Evolutionary conservation across 2,113 vertebrate species (phyloP).

Genomic region (Apeltes quadracus): DNA sequence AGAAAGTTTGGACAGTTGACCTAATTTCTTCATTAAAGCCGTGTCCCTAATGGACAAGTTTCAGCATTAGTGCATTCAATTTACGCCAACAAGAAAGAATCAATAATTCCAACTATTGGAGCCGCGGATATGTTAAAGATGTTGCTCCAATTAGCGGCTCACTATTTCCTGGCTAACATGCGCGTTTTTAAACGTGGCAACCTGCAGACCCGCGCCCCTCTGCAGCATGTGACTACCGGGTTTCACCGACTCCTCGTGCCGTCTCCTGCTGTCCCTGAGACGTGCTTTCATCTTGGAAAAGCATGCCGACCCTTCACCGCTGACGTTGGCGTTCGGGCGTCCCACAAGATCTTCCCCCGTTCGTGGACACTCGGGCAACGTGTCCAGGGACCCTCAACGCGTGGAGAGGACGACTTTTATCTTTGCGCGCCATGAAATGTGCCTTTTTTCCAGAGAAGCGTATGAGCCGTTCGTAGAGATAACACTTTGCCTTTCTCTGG

Average conservation of each 20-base stretch:
- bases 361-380: constrained; percentile 4
- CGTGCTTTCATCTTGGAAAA: constrained; percentile 49
- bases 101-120: not conserved
- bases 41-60: not conserved
- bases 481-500: constrained; percentile 68
- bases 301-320: not conserved
- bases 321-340: constrained; percentile 5
- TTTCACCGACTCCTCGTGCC: constrained; percentile 1
- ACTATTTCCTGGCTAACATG: constrained; percentile 3
- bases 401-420: constrained; percentile 48
- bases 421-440: constrained; percentile 57
- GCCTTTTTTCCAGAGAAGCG: constrained; percentile 62
- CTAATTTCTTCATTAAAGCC: not conserved
- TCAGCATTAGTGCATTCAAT: not conserved
- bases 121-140: not conserved
- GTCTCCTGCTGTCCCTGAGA: not conserved
- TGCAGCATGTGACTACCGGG: constrained; percentile 15
- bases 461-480: constrained; percentile 56
- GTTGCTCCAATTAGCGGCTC: not conserved
- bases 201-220: not conserved
- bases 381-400: constrained; percentile 25
- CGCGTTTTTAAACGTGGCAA: too few relatives aligned
- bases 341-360: constrained; percentile 26
- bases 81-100: not conserved
- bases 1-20: not conserved